Conservation (phyloP, 2,888 invertebrate genomes). For the Lottia scabra region DNA sequence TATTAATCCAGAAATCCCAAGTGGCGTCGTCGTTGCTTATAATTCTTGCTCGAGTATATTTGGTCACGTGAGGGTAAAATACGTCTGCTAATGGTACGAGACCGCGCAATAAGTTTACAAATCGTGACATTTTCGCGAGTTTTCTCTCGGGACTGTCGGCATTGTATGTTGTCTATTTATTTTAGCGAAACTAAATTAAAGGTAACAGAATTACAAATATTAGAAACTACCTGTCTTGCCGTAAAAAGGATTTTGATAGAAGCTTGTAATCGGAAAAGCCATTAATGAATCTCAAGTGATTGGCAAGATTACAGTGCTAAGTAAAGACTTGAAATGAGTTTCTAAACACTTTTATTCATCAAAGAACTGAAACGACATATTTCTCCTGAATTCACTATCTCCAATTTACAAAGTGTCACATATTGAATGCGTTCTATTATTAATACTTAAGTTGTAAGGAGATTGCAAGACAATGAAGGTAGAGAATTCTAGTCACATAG, state of each 20-base stretch:
- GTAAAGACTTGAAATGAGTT: background rate
- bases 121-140: constrained; percentile 3
- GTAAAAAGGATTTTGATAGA: background rate
- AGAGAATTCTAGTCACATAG: too few relatives aligned
- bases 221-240: background rate
- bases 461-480: too few relatives aligned
- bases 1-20: constrained; percentile 11
- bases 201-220: constrained; percentile 3
- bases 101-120: background rate
- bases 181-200: background rate
- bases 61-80: constrained; percentile 2
- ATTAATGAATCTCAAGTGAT: background rate
- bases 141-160: background rate
- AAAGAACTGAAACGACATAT: background rate
- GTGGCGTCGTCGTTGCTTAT: background rate
- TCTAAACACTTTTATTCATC: constrained; percentile 2
- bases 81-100: constrained; percentile 1
- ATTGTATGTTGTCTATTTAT: background rate
- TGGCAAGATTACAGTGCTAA: constrained; percentile 1
- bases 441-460: too few relatives aligned
- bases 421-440: too few relatives aligned
- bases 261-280: background rate
- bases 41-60: background rate
- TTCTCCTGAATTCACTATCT: too few relatives aligned
- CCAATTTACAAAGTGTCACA: too few relatives aligned